Base-by-base conservation (phyloP, 2,113 vertebrate genomes). In the Anhinga rufa region DNA sequence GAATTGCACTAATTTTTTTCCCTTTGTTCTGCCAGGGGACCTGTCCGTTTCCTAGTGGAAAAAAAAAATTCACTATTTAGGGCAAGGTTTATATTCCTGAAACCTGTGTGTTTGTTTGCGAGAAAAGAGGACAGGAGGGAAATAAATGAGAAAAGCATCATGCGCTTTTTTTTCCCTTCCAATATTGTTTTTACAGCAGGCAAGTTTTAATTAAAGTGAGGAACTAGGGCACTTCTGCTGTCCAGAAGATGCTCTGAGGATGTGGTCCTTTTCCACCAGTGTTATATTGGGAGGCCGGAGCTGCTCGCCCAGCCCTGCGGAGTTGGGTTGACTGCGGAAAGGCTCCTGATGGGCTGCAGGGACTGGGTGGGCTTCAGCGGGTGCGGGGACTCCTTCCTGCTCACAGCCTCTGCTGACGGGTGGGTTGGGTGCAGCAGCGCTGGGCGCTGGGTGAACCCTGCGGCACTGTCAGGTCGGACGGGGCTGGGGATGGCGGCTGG, bases 1-100 rank as follows among this genome's bases (percentile, higher is more conserved):
- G 96, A 97, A 92, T 95, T 93, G 94, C 80, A 77, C 95, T 97
- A 92, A 91, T 95, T 97, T 93, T 96, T 97, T 92, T n/a, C 75
- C 82, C 90, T 82, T 92, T 93, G 82, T 76, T 90, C 94, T 97
- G 92, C 90, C 86, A 90, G 92, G 94, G 92, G 96, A 95, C 91
- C 94, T 95, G 88, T 94, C 91, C 92, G 69, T 93, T 97, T 97
- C 97, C 97, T 95, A 49, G 81, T 88, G 86, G 79, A 92, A 83
- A 94, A 80, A 91, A 91, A 91, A 36, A 78, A 28, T 4, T 66
- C 93, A 90, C 91, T 96, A 97, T 97, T 97, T 96, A 96, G 96
- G 97, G 88, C 95, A 97, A 93, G 96, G 89, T 97, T 96, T 95
- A 72, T 86, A 87, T 84, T 96, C 83, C 88, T 26, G 22, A 91